These are phyloP conservation scores for Anoplopoma fimbria DNA, from an alignment of 2,113 vertebrate species.

Conservation along the genomic window DNA sequence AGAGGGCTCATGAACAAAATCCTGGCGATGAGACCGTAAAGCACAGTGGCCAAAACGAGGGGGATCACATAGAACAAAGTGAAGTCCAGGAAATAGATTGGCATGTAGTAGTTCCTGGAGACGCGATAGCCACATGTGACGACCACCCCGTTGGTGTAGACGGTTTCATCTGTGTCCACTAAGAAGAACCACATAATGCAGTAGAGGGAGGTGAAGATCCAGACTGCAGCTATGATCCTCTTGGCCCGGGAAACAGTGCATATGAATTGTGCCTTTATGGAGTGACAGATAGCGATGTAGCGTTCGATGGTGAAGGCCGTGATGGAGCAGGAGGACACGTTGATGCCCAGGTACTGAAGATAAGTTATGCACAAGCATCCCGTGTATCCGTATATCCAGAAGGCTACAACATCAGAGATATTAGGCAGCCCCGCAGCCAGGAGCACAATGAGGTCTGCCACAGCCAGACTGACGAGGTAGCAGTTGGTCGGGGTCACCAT, in stretches of 20 bases:
- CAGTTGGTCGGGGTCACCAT: slow-evolving; percentile 92
- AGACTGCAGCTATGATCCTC: slow-evolving; percentile 86
- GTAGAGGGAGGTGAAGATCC: slow-evolving; percentile 88
- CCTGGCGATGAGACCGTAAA: slow-evolving; percentile 86
- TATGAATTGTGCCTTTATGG: slow-evolving; percentile 87
- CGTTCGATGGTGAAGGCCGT: slow-evolving; percentile 88
- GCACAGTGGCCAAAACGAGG: slow-evolving; percentile 82
- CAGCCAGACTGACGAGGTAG: slow-evolving; percentile 89
- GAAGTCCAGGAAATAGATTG: slow-evolving; percentile 91
- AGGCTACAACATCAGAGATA: slow-evolving; percentile 84
- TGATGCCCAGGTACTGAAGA: slow-evolving; percentile 91
- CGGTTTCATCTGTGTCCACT: slow-evolving; percentile 86
- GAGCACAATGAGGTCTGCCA: slow-evolving; percentile 88
- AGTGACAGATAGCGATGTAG: slow-evolving; percentile 90
- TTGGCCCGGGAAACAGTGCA: slow-evolving; percentile 89
- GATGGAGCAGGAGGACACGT: slow-evolving; percentile 89
- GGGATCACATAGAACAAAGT: slow-evolving; percentile 86
- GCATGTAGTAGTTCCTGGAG: slow-evolving; percentile 88
- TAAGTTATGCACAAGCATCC: slow-evolving; percentile 91
- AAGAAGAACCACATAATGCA: slow-evolving; percentile 92
- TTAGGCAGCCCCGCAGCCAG: slow-evolving; percentile 87
- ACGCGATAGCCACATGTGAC: slow-evolving; percentile 87
- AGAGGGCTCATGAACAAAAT: slow-evolving; percentile 86
- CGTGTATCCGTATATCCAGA: slow-evolving; percentile 88
- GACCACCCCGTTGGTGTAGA: slow-evolving; percentile 84